Evolutionary conservation across 2,113 vertebrate genomes (phyloP), one percentile per base, ranked within the genome.

Genomic region (Malurus melanocephalus): DNA sequence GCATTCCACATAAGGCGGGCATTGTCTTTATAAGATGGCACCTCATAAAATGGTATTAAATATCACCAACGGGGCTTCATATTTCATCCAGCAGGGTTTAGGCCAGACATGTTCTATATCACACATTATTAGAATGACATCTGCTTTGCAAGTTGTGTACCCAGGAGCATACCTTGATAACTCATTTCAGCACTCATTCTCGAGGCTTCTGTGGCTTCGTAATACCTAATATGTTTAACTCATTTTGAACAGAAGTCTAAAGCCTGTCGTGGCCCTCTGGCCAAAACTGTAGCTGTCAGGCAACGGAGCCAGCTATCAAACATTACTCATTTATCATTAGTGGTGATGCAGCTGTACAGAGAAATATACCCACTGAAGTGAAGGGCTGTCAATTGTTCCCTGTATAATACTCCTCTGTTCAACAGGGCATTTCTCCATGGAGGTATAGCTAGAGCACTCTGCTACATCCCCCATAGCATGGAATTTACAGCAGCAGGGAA

Each of bases 1-100:
- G 98, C 97, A 96, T 97, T 97, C 96, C 96, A 97, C 98, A 97
- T 97, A 97, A 97, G 97, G 97, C 97, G 96, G 95, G 97, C 95
- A 97, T 97, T 97, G 97, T 98, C 97, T 98, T 98, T 98, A 97
- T 97, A 97, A 97, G 97, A 97, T 97, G 96, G 97, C 97, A 97
- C 98, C 98, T 99, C 98, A 99, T 99, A 99, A 99, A 99, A 97
- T 95, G 98, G 98, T 98, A 98, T 99, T 99, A 99, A 98, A 98
- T 98, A 97, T 97, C 97, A 98, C 97, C 97, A 97, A 96, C 91
- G 88, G 96, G 98, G 98, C 98, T 98, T 98, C 98, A 98, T 97
- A 97, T 97, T 98, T 99, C 98, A 98, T 98, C 98, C 98, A 94
- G 92, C 97, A 95, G 96, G 97, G 98, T 98, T 98, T 98, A 98